These are phyloP conservation scores for Cancer borealis DNA, from an alignment of 2,888 invertebrate genomes.

Conservation along the genomic window DNA sequence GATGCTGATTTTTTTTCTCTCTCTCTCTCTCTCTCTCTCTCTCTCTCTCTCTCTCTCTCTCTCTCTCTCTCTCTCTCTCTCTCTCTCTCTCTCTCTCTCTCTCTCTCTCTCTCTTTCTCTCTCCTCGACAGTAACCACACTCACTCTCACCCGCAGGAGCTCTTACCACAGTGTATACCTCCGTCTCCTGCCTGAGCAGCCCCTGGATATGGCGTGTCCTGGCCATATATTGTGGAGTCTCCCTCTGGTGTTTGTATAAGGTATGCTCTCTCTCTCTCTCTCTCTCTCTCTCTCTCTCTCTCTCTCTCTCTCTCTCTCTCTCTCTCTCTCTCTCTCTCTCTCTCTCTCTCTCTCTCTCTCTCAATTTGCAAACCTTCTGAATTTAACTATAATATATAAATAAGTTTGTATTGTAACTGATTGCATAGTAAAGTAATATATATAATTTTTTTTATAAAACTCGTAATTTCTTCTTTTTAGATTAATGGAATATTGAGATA, in stretches of 20 bases:
- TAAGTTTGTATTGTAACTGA: too few species aligned
- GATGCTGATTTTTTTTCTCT: not conserved
- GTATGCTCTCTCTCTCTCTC: conserved; percentile 42
- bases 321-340: conserved; percentile 40
- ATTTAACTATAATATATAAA: too few species aligned
- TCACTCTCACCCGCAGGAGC: conserved; percentile 9
- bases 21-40: not conserved
- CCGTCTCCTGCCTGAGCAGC: conserved; percentile 72
- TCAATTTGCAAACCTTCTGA: too few species aligned
- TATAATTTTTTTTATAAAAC: too few species aligned
- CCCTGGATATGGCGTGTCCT: conserved; percentile 72
- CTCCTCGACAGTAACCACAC: not conserved
- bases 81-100: not conserved
- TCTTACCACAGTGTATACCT: conserved; percentile 74
- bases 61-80: not conserved
- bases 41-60: not conserved
- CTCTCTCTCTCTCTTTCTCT: conserved; percentile 10
- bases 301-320: conserved; percentile 40
- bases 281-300: conserved; percentile 31
- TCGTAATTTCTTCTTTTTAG: too few species aligned
- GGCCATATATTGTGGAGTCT: conserved; percentile 72
- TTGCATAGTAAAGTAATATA: too few species aligned
- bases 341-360: conserved; percentile 17
- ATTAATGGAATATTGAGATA: too few species aligned
- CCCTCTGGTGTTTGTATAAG: conserved; percentile 75